Percentiles rank a stretch among this genome's conserved stretches.
Evolutionary conservation across 1,140 invertebrate genomes (phyloP).

Genomic region (Hylaeus anthracinus): DNA sequence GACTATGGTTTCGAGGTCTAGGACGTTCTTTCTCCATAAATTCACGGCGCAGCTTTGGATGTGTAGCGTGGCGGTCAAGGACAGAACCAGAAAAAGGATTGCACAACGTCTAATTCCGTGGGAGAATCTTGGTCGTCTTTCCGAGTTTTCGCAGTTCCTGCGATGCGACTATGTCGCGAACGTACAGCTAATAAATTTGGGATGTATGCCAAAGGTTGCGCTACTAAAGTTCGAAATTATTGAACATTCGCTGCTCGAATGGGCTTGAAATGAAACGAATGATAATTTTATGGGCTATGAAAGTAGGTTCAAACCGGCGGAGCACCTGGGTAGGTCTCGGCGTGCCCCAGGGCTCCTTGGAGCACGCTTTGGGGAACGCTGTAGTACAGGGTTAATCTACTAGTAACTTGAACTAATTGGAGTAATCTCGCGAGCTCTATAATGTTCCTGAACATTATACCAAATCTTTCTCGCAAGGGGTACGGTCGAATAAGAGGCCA

Average conservation of each 20-base stretch:
- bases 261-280: too few species aligned
- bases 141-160: neutral
- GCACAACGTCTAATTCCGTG: neutral
- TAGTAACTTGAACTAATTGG: too few species aligned
- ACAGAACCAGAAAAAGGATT: neutral
- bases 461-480: too few species aligned
- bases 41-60: neutral
- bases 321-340: too few species aligned
- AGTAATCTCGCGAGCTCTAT: too few species aligned
- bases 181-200: neutral
- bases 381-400: too few species aligned
- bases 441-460: too few species aligned
- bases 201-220: neutral
- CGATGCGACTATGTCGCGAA: neutral
- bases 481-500: too few species aligned
- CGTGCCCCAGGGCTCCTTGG: too few species aligned
- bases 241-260: neutral
- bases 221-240: neutral
- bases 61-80: neutral
- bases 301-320: too few species aligned
- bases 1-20: neutral
- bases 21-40: slow-evolving; percentile 1
- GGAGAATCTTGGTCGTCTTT: slow-evolving; percentile 2
- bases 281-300: too few species aligned
- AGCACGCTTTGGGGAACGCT: too few species aligned